phyloP scores from a whole-genome alignment of 2,797 vertebrate species.

The Chiroxiphia lanceolata region DNA sequence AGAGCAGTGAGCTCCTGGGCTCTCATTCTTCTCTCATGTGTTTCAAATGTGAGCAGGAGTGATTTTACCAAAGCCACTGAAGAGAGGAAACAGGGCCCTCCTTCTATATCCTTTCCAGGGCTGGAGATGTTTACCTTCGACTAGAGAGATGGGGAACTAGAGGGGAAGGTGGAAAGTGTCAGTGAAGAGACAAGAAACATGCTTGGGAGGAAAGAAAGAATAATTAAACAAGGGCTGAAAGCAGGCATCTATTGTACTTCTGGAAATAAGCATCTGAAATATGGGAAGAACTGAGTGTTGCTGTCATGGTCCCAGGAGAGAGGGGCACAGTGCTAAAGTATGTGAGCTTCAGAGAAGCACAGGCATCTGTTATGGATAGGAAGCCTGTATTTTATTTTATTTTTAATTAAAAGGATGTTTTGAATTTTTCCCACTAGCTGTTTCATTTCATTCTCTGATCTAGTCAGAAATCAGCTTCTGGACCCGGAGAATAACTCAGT shows the following conservation, averaged over 20 bases:
- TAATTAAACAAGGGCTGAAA: background rate
- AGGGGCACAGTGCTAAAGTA: background rate
- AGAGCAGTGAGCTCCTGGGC: background rate
- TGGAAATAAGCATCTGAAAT: conserved; percentile 10
- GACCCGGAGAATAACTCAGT: background rate
- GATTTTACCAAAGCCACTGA: background rate
- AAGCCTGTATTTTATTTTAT: conserved; percentile 4
- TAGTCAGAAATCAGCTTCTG: background rate
- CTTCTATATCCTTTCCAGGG: background rate
- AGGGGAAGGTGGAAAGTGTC: background rate
- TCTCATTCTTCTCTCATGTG: background rate
- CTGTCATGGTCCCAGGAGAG: background rate
- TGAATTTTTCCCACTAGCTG: conserved; percentile 27
- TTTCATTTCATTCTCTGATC: background rate
- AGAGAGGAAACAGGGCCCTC: background rate
- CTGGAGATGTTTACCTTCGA: background rate
- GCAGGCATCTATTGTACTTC: background rate
- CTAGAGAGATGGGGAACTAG: background rate
- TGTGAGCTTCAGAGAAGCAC: background rate
- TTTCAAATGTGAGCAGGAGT: background rate
- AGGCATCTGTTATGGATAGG: background rate
- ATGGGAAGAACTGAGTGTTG: background rate
- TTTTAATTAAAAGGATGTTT: conserved; percentile 40
- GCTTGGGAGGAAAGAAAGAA: background rate
- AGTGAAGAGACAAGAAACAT: background rate